A percentile compares a stretch with the other conserved stretches of the same genome.
Conservation (phyloP, 1,140 invertebrate genomes). For the Augochlora pura region DNA sequence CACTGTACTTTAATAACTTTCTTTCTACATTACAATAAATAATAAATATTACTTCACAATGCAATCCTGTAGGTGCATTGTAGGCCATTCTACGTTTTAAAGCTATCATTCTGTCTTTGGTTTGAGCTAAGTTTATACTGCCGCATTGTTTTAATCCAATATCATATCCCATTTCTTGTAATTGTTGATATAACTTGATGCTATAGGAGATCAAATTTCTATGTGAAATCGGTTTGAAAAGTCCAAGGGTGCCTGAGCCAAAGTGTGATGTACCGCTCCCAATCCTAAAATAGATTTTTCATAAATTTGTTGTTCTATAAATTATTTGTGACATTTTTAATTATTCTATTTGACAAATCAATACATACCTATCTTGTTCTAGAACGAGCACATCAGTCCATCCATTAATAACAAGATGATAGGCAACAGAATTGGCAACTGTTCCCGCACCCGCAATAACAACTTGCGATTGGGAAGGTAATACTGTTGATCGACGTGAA, state of each 20-base stretch:
- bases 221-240: constrained; percentile 83
- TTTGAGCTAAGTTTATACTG: constrained; percentile 87
- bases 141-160: constrained; percentile 85
- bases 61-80: constrained; percentile 81
- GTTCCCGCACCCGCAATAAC: constrained; percentile 86
- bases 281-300: constrained; percentile 76
- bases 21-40: not conserved
- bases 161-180: constrained; percentile 84
- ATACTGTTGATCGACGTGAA: constrained; percentile 19
- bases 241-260: constrained; percentile 84
- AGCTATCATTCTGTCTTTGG: constrained; percentile 85
- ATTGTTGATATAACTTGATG: constrained; percentile 83
- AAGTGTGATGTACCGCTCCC: constrained; percentile 86
- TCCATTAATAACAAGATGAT: constrained; percentile 84
- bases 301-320: not conserved
- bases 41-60: constrained; percentile 78
- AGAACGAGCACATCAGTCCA: constrained; percentile 85
- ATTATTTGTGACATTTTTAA: not conserved
- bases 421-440: constrained; percentile 85
- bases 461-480: constrained; percentile 81
- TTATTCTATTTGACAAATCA: constrained; percentile 11
- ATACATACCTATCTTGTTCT: constrained; percentile 82
- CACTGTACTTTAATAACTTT: not conserved
- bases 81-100: constrained; percentile 83
- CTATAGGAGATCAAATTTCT: constrained; percentile 83